Conservation (phyloP, 2,113 vertebrate species). For the Hemiprocne comata region DNA sequence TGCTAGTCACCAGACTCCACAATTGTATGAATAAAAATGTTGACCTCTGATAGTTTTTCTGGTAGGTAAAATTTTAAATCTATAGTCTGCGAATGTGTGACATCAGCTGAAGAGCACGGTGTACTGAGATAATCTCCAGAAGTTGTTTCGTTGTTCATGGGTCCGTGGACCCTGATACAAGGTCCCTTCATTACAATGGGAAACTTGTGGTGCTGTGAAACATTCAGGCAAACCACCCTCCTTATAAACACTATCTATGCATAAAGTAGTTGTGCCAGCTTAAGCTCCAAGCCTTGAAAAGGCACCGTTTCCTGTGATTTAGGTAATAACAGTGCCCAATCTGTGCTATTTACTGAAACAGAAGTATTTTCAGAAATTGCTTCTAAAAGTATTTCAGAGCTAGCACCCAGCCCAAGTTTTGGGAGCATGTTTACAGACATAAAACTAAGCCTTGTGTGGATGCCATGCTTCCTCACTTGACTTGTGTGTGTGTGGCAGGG, state of each 20-base stretch:
- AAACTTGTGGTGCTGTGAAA: background rate
- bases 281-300: background rate
- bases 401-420: background rate
- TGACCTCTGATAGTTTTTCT: background rate
- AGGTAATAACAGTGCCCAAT: background rate
- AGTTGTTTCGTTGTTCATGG: background rate
- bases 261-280: background rate
- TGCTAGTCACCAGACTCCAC: background rate
- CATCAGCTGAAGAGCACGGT: background rate
- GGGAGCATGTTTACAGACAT: background rate
- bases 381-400: background rate
- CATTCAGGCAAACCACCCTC: background rate
- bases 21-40: background rate
- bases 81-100: background rate
- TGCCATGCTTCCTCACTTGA: background rate
- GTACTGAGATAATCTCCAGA: background rate
- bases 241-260: background rate
- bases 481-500: rapidly evolving
- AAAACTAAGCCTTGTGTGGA: background rate
- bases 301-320: background rate
- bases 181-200: background rate
- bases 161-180: background rate
- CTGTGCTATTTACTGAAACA: background rate
- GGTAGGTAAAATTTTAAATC: background rate
- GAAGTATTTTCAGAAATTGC: background rate